Base-by-base conservation (phyloP, 2,797 vertebrate genomes). In the Pelobates cultripes region DNA sequence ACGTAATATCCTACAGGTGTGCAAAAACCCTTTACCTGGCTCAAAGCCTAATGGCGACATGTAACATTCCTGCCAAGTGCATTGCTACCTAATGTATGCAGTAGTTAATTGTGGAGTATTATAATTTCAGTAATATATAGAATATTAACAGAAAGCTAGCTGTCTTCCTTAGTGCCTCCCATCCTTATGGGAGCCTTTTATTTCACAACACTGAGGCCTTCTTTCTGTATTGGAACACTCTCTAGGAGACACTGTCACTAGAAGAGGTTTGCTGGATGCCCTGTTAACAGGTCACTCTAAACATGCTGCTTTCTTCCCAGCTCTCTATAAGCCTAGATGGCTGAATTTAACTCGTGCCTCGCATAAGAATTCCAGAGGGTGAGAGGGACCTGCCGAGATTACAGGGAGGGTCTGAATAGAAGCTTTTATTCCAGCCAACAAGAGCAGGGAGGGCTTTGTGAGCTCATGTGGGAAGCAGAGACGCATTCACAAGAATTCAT, bases 401-500 rank as follows among this genome's bases (percentile, higher is more conserved):
- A 84, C 82, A 84, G 82, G 82, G 77, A 84, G 77, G 82, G 82
- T 77, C 88, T 93, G 92, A 94, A 94, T 93, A 92, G 92, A 88
- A 89, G 90, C 93, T 92, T 94, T 94, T 93, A 92, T 94, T 93
- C 89, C 88, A 89, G 89, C 91, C 86, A 85, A 84, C 82, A 84
- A 84, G 82, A 76, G 82, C 77, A 89, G 89, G 88, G 90, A 90
- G 92, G 88, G 89, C 92, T 94, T 94, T 94, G 92, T 94, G 92
- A 91, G 88, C 89, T 89, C 87, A 89, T 92, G 92, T 91, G 92
- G 90, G 92, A 94, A 90, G 87, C 90, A 94, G 93, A 93, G 93
- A 93, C 91, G 91, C 91, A 90, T 92, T 91, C 87, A 91, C 92
- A 93, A 90, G 92, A 93, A 94, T 93, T 93, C 90, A 88, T 90